Evolutionary conservation across 2,113 vertebrate species (phyloP).

Genomic region (Scomber japonicus): DNA sequence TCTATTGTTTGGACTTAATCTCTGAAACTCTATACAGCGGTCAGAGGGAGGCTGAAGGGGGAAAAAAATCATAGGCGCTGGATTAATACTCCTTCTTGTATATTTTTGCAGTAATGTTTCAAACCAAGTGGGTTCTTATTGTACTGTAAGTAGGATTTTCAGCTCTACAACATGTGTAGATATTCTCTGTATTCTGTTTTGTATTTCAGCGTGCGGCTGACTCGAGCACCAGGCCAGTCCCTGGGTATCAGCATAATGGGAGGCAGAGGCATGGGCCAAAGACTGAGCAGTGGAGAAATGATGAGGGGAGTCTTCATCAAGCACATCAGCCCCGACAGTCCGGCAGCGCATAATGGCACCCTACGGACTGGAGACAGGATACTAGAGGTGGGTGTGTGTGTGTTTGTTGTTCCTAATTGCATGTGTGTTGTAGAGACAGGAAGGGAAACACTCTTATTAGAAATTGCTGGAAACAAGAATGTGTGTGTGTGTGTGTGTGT

Average conservation of each 20-base stretch:
- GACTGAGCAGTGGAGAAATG: slow-evolving; percentile 94
- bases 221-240: slow-evolving; percentile 91
- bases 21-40: slow-evolving; percentile 49
- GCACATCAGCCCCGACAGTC: slow-evolving; percentile 93
- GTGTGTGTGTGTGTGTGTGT: not conserved
- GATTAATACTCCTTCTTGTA: slow-evolving; percentile 49
- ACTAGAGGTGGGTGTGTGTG: slow-evolving; percentile 88
- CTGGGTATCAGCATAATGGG: slow-evolving; percentile 98
- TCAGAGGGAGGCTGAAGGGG: slow-evolving; percentile 13
- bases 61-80: not conserved
- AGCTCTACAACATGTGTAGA: slow-evolving; percentile 8
- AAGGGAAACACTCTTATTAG: slow-evolving; percentile 14
- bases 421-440: slow-evolving; percentile 32
- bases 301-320: slow-evolving; percentile 99
- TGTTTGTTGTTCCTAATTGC: slow-evolving; percentile 12
- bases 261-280: slow-evolving; percentile 95
- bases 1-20: slow-evolving; percentile 70
- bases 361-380: slow-evolving; percentile 95
- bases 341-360: slow-evolving; percentile 91
- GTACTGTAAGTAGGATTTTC: slow-evolving; percentile 10
- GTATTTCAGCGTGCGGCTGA: slow-evolving; percentile 89
- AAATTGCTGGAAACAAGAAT: not conserved
- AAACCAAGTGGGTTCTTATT: slow-evolving; percentile 24
- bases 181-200: slow-evolving; percentile 20
- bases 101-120: slow-evolving; percentile 40